Percentiles rank a stretch among this genome's conserved stretches.
These are phyloP conservation scores for Nephrocerus scutellatus DNA, from an alignment of 2,888 invertebrate species.

Conservation along the genomic window DNA sequence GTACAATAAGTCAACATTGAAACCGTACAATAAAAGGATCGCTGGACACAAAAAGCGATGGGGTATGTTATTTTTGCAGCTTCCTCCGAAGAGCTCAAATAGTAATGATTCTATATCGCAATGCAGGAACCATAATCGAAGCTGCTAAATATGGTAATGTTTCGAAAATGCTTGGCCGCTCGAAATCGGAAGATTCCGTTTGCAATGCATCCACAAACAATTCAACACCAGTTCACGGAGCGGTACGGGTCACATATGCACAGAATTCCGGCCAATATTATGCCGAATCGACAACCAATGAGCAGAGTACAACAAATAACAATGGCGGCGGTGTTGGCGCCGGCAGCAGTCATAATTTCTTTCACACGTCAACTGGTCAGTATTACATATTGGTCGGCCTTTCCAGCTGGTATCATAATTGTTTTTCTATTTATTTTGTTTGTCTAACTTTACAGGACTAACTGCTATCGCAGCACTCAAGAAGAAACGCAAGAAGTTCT, in stretches of 20 bases:
- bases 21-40: slow-evolving; percentile 49
- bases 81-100: neutral
- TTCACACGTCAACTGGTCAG: slow-evolving; percentile 41
- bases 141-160: slow-evolving; percentile 77
- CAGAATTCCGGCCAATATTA: slow-evolving; percentile 35
- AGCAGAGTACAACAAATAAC: slow-evolving; percentile 17
- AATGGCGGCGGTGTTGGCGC: slow-evolving; percentile 14
- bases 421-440: slow-evolving; percentile 4
- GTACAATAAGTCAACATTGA: slow-evolving; percentile 41
- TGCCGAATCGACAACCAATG: slow-evolving; percentile 19
- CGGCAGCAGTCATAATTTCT: slow-evolving; percentile 28
- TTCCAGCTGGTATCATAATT: neutral
- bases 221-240: slow-evolving; percentile 62
- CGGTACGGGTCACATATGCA: slow-evolving; percentile 51
- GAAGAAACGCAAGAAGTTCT: slow-evolving; percentile 76
- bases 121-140: slow-evolving; percentile 64
- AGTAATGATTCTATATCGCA: neutral
- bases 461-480: slow-evolving; percentile 66
- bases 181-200: slow-evolving; percentile 79
- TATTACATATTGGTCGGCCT: neutral
- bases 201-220: slow-evolving; percentile 53
- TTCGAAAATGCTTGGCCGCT: slow-evolving; percentile 70
- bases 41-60: slow-evolving; percentile 68
- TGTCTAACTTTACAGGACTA: slow-evolving; percentile 29
- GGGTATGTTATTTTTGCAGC: slow-evolving; percentile 50